These are phyloP conservation scores for Rhopalosiphum nymphaeae DNA, from an alignment of 2,888 invertebrate genomes.

Conservation along the genomic window DNA sequence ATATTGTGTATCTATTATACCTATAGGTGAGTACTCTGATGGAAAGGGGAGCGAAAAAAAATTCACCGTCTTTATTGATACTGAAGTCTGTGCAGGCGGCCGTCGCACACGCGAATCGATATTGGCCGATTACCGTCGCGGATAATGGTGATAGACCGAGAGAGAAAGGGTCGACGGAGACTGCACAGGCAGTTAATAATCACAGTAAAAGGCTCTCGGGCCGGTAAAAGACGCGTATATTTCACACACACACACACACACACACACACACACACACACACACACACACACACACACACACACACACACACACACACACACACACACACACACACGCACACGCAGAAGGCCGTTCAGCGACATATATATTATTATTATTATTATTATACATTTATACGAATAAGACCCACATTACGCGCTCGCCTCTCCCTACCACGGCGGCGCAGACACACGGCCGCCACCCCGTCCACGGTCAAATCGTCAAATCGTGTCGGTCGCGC, in stretches of 20 bases:
- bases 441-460: constrained; percentile 23
- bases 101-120: neutral
- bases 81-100: neutral
- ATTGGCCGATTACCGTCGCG: neutral
- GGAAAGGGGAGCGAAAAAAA: neutral
- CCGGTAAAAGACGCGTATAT: constrained; percentile 17
- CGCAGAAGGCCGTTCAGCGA: neutral
- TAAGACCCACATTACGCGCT: constrained; percentile 36
- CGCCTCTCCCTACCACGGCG: constrained; percentile 22
- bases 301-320: neutral
- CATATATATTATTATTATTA: neutral
- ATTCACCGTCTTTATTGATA: neutral
- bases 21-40: neutral
- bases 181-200: neutral
- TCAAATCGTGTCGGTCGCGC: constrained; percentile 45
- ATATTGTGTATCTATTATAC: neutral
- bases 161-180: neutral
- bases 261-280: too few species aligned
- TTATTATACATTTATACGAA: neutral
- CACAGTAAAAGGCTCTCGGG: neutral
- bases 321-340: neutral
- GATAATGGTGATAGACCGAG: neutral
- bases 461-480: constrained; percentile 46
- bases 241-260: neutral
- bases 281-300: neutral